Evolutionary conservation across 2,888 invertebrate genomes (phyloP).

Genomic region (Drosophila koepferae): DNA sequence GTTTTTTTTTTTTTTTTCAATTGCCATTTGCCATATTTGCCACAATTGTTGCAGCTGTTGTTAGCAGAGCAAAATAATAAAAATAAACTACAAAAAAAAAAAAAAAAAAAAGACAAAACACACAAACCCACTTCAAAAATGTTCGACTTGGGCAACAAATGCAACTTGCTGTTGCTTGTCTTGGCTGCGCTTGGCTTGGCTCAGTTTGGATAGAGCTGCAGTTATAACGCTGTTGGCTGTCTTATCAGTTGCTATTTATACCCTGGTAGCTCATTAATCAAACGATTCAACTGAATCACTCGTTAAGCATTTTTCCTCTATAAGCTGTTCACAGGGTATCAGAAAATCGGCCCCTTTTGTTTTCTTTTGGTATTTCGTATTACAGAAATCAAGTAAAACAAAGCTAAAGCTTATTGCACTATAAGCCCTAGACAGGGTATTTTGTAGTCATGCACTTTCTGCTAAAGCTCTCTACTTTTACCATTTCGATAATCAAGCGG

Average conservation of each 20-base stretch:
- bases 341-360: neutral
- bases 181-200: neutral
- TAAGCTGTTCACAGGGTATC: neutral
- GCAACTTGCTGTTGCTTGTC: slow-evolving; percentile 4
- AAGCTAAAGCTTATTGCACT: too few relatives aligned
- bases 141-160: slow-evolving; percentile 39
- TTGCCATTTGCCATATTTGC: slow-evolving; percentile 76
- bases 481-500: slow-evolving; percentile 3
- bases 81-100: neutral
- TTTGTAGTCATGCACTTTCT: neutral
- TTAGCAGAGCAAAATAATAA: neutral
- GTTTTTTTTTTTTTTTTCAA: slow-evolving; percentile 61
- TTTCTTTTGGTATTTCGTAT: neutral
- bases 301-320: neutral
- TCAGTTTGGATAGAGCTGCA: slow-evolving; percentile 46
- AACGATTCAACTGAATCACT: neutral
- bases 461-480: neutral
- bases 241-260: slow-evolving; percentile 33
- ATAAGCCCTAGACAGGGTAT: neutral
- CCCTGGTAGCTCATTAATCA: neutral
- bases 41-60: slow-evolving; percentile 60
- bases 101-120: neutral
- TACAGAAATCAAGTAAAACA: too few relatives aligned
- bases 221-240: slow-evolving; percentile 50
- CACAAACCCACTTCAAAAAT: slow-evolving; percentile 46